phyloP scores from a whole-genome alignment of 64 coral and sea anemone species.

The Orbicella faveolata region DNA sequence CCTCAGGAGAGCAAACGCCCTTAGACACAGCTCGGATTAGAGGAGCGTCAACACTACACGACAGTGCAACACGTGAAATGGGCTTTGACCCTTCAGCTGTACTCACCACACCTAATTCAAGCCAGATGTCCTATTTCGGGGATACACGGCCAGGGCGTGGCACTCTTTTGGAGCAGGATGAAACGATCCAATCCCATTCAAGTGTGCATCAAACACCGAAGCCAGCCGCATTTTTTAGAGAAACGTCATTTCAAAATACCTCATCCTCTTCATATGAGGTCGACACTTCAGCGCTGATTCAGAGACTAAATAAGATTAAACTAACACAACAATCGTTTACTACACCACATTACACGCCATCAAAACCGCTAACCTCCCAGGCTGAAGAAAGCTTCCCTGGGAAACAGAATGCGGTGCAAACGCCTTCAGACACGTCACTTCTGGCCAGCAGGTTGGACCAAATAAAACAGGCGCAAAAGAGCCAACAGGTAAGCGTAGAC shows the following conservation, averaged over 20 bases:
- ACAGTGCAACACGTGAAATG: background rate
- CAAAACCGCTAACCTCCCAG: background rate
- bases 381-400: background rate
- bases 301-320: slow-evolving; percentile 66
- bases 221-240: background rate
- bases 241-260: background rate
- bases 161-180: background rate
- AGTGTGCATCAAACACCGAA: background rate
- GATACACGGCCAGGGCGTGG: background rate
- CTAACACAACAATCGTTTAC: slow-evolving; percentile 35
- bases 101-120: background rate
- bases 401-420: background rate
- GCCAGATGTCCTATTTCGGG: background rate
- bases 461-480: slow-evolving; percentile 44
- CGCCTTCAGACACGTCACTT: slow-evolving; percentile 4
- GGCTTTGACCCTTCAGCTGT: background rate
- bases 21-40: background rate
- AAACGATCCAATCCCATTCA: background rate
- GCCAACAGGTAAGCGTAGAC: slow-evolving; percentile 35
- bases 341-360: background rate
- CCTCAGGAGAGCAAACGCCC: background rate
- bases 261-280: slow-evolving; percentile 16
- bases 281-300: slow-evolving; percentile 47
- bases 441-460: slow-evolving; percentile 35
- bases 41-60: background rate